Evolutionary conservation across 2,888 invertebrate species (phyloP), one percentile per base, ranked within the genome.

Genomic region (Arge pagana): DNA sequence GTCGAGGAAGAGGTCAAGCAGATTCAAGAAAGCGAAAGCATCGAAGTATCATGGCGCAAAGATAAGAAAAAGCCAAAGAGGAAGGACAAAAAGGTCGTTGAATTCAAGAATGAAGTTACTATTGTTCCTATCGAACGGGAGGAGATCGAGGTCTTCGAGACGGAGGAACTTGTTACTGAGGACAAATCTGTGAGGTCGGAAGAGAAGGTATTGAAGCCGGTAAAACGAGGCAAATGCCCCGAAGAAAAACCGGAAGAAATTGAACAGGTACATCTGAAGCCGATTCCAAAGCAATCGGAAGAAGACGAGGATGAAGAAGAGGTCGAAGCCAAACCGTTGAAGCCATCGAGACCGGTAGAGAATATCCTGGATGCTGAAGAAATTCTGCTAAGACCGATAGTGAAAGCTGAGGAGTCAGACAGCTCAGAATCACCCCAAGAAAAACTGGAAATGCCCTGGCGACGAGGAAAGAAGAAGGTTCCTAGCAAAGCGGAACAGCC

Each of bases 391-490:
- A 55, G 66, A 36, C 56, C 63, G 16, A 60, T 60, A 33, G 68
- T 72, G 15, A 70, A 71, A 48, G 68, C 68, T 26, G 48, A 43
- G 2, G 48, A 56, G 57, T 33, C n/a, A n/a, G n/a, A n/a, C n/a
- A n/a, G n/a, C n/a, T n/a, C n/a, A n/a, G n/a, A n/a, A n/a, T n/a
- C 68, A 7, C 70, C 66, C 2, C 50, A n/a, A 50, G 62, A 24
- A 54, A 65, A 58, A 72, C 60, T 72, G 42, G 59, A 1, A 56
- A 63, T 59, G 16, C 76, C 77, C 4, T 77, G 76, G 74, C 69
- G 71, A 35, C 68, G 76, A 30, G 72, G 68, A 3, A 66, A 78
- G 66, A 78, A 76, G 65, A 49, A 71, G 62, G 48, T 76, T 66
- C 30, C 76, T 64, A 53, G 57, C 37, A 68, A 65, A 48, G 68